Percentiles rank a stretch among this genome's conserved stretches.
Conservation (phyloP, 53 echinoderm and acorn worm species). For the Stichopus horrens region DNA sequence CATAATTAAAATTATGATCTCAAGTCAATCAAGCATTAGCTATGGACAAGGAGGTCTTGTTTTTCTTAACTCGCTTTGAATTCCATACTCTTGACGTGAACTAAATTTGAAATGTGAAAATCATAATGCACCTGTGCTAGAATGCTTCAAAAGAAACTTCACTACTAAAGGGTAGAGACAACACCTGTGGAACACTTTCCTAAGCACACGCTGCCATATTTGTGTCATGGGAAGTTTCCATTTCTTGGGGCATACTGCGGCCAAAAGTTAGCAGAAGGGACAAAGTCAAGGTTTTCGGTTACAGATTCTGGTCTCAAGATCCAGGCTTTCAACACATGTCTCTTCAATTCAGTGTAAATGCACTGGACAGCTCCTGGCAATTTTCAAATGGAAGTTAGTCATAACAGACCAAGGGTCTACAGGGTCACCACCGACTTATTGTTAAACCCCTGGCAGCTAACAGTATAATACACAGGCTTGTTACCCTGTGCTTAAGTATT, state of each 20-base stretch:
- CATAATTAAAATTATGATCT: too few relatives aligned
- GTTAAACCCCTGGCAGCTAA: not conserved
- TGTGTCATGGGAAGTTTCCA: not conserved
- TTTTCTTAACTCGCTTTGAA: too few relatives aligned
- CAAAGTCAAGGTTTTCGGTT: not conserved
- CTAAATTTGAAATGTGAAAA: too few relatives aligned
- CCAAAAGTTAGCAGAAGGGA: not conserved
- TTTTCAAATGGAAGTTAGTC: not conserved
- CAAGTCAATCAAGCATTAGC: too few relatives aligned
- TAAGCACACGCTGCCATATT: too few relatives aligned
- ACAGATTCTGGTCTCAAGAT: not conserved
- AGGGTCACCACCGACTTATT: not conserved
- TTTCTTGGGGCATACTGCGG: not conserved
- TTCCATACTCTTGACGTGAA: too few relatives aligned
- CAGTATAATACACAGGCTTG: too few relatives aligned
- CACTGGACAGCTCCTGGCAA: not conserved
- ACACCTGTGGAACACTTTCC: too few relatives aligned
- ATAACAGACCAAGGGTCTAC: not conserved
- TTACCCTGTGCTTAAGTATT: not conserved
- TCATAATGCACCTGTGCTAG: too few relatives aligned
- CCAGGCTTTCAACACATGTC: not conserved
- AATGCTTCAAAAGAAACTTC: too few relatives aligned
- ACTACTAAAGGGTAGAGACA: too few relatives aligned
- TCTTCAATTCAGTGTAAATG: not conserved
- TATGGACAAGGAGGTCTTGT: too few relatives aligned